A percentile compares a stretch with the other conserved stretches of the same genome.
phyloP scores from a whole-genome alignment of 2,888 invertebrate genomes.

The Xestia ashworthii region DNA sequence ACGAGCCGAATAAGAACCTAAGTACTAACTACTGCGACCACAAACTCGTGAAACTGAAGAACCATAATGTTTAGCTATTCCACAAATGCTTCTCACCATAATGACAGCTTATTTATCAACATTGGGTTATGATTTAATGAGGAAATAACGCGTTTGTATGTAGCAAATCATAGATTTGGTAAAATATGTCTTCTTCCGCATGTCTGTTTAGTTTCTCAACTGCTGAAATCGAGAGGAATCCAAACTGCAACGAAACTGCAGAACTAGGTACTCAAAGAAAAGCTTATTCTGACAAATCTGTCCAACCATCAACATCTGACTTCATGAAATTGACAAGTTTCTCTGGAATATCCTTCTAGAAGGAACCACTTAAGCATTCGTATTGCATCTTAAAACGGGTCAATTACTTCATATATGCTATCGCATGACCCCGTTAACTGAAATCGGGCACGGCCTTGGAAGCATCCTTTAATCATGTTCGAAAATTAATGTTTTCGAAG shows the following conservation, averaged over 20 bases:
- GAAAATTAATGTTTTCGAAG: conserved; percentile 63
- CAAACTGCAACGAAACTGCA: background rate
- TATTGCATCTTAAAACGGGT: conserved; percentile 19
- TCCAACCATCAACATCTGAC: background rate
- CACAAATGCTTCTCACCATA: conserved; percentile 21
- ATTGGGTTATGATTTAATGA: conserved; percentile 26
- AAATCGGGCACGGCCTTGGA: conserved; percentile 50
- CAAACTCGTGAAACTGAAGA: conserved; percentile 16
- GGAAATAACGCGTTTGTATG: background rate
- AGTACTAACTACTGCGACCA: background rate
- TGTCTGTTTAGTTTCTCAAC: background rate
- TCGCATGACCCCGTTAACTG: conserved; percentile 46
- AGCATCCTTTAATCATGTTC: conserved; percentile 64
- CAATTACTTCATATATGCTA: conserved; percentile 33
- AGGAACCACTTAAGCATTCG: background rate
- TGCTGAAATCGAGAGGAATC: conserved; percentile 5
- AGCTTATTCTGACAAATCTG: background rate
- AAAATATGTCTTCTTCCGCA: conserved; percentile 9
- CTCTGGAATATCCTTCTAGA: conserved; percentile 27
- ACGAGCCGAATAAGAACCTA: background rate
- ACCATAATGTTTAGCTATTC: background rate
- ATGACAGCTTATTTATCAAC: conserved; percentile 45
- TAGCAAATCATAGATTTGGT: background rate
- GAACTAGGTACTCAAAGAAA: background rate
- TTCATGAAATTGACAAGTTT: background rate